Conservation (phyloP, 2,888 invertebrate genomes). For the Cryptocephalus moraei region DNA sequence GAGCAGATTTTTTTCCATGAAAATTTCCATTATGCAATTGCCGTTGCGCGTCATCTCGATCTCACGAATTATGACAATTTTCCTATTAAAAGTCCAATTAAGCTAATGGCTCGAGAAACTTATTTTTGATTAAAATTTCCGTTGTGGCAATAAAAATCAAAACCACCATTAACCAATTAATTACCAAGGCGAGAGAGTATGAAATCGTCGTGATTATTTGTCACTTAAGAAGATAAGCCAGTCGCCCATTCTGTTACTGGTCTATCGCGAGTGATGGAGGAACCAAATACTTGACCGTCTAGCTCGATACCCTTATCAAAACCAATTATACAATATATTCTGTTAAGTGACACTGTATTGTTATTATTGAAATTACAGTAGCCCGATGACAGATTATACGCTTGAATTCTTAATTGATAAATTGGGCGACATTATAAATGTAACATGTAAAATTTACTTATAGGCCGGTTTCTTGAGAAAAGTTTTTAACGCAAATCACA, state of each 20-base stretch:
- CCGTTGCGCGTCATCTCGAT: too few relatives aligned
- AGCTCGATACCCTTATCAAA: conserved; percentile 37
- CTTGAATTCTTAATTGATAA: conserved; percentile 37
- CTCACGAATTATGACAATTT: conserved; percentile 10
- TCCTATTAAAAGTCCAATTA: conserved; percentile 17
- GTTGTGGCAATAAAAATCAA: conserved; percentile 32
- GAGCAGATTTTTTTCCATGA: too few relatives aligned
- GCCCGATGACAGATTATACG: conserved; percentile 31
- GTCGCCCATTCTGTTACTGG: conserved; percentile 16
- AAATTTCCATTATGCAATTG: too few relatives aligned
- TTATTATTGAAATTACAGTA: conserved; percentile 37
- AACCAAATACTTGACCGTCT: conserved; percentile 15
- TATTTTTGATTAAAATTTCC: conserved; percentile 29
- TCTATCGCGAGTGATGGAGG: conserved; percentile 7
- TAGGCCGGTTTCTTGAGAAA: too few relatives aligned
- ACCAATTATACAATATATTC: conserved; percentile 40
- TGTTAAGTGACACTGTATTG: conserved; percentile 37
- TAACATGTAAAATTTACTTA: too few relatives aligned
- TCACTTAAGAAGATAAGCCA: conserved; percentile 38
- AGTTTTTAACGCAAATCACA: too few relatives aligned
- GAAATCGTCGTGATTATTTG: conserved; percentile 37
- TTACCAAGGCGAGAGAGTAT: conserved; percentile 26
- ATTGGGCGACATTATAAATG: conserved; percentile 33
- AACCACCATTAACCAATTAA: conserved; percentile 38
- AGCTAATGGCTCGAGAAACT: conserved; percentile 17